Percentiles rank a stretch among this genome's conserved stretches.
Conservation (phyloP, 2,888 invertebrate species). For the Athrips mouffetella region DNA sequence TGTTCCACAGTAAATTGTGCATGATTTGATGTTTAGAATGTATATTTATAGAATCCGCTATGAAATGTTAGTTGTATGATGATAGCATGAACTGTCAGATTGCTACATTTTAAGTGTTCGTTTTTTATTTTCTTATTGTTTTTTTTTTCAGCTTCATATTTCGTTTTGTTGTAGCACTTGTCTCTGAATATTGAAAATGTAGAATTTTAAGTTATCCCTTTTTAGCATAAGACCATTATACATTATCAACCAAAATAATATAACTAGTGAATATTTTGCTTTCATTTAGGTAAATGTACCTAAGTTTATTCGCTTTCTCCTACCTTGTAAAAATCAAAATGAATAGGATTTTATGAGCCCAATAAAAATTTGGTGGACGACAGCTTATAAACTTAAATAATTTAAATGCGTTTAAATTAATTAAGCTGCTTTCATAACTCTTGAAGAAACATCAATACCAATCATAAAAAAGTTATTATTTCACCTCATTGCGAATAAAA, state of each 20-base stretch:
- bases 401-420: too few species aligned
- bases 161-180: constrained; percentile 30
- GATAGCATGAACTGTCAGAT: constrained; percentile 4
- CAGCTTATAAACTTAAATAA: too few species aligned
- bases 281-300: too few species aligned
- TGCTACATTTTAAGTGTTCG: constrained; percentile 7
- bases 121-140: neutral
- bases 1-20: neutral
- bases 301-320: too few species aligned
- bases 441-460: too few species aligned
- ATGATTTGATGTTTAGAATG: constrained; percentile 3
- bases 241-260: neutral
- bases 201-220: constrained; percentile 13
- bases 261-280: neutral
- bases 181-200: constrained; percentile 6
- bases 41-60: neutral
- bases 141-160: constrained; percentile 17
- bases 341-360: too few species aligned
- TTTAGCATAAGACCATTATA: constrained; percentile 10
- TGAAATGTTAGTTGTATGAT: neutral
- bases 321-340: too few species aligned
- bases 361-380: too few species aligned
- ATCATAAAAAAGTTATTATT: too few species aligned
- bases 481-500: too few species aligned
- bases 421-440: too few species aligned